Evolutionary conservation across 92 coral and sea anemone species (phyloP), one percentile per base, ranked within the genome.

Genomic region (Porites lobata): DNA sequence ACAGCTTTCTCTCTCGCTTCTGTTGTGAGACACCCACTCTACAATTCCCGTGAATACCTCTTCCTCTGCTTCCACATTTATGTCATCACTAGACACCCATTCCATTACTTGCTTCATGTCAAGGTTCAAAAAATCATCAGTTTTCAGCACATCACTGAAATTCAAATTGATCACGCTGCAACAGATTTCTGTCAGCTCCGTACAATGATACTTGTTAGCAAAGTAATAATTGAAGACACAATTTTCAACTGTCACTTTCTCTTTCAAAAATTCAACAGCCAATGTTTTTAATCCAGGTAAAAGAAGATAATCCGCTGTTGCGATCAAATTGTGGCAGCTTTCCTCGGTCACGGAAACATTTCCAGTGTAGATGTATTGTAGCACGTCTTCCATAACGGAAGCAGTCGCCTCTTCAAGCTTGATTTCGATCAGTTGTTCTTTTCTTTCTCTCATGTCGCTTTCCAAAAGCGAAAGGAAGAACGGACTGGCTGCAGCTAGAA

Each of bases 231-330:
- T 68, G 13, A 79, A 67, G 22, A 80, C 50, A 68, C 85, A 80
- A 76, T 80, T 80, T 9, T 67, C 53, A 3, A 4, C 52, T 68
- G 89, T 88, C 56, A 93, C 79, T 64, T 85, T 83, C 9, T 80
- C 81, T 61, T 88, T 94, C 74, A 96, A 66, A 76, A 90, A 91
- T 20, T 74, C 87, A 65, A 96, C 72, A 9, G 95, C 96, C 14
- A 88, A 12, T 52, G 78, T 76, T 69, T 94, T 92, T 17, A 96
- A 85, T 59, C 91, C 90, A 9, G 94, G 90, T 2, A 92, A 77
- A 32, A 92, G 89, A 66, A 94, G 88, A 85, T 94, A 96, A 76
- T 96, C 89, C 2, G 98, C 98, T 19, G 96, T 78, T 14, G 92
- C 91, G 26, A 96, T 85, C 77, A 96, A 72, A 51, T 90, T 91